Evolutionary conservation across 2,888 invertebrate species (phyloP).

Genomic region (Nomada flava): DNA sequence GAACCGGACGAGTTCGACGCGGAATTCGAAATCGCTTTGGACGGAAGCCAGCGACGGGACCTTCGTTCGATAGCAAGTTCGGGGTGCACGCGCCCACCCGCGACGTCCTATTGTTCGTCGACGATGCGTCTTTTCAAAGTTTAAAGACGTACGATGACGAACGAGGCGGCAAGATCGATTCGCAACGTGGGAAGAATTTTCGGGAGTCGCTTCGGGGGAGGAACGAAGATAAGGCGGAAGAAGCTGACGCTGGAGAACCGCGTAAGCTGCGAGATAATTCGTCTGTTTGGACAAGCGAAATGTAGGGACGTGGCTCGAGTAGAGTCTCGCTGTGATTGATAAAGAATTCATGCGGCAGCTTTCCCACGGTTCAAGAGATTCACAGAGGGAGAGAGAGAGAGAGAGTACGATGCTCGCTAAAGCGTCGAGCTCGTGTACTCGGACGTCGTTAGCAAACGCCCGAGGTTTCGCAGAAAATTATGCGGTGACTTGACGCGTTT

Average conservation of each 20-base stretch:
- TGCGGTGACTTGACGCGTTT: neutral
- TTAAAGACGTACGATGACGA: constrained; percentile 45
- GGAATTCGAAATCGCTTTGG: constrained; percentile 67
- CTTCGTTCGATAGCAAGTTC: constrained; percentile 30
- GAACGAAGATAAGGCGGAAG: neutral
- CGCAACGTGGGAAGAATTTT: neutral
- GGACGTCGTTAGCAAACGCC: constrained; percentile 13
- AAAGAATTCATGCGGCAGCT: constrained; percentile 36
- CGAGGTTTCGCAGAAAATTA: constrained; percentile 7
- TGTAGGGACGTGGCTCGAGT: neutral
- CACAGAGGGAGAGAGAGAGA: neutral
- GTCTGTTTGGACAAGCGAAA: neutral
- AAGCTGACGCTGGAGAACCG: neutral
- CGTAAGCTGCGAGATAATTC: neutral
- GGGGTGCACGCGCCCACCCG: constrained; percentile 13
- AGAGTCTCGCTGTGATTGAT: constrained; percentile 9
- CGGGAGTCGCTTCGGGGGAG: neutral
- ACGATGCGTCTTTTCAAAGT: constrained; percentile 58
- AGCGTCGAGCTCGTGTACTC: neutral
- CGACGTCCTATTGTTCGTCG: constrained; percentile 54
- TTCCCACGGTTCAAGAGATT: constrained; percentile 12
- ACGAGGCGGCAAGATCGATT: constrained; percentile 5
- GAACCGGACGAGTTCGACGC: constrained; percentile 33
- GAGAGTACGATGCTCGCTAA: constrained; percentile 7
- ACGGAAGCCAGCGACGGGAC: constrained; percentile 50